Base-by-base conservation (phyloP, 2,113 vertebrate species). In the Barbus barbus region DNA sequence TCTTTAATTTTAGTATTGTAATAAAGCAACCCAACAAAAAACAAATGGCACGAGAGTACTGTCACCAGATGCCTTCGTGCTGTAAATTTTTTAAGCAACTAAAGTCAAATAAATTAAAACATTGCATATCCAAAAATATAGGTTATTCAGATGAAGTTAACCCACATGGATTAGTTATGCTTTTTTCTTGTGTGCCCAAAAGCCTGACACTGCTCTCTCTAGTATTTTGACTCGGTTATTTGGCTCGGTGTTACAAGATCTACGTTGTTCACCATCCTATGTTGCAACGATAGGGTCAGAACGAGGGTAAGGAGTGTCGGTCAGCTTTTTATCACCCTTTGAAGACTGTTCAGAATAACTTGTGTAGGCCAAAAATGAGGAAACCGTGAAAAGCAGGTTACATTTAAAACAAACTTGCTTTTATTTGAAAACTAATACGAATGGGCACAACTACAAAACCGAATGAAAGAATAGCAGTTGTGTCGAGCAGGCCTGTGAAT, bases 391-490 rank as follows among this genome's bases (percentile, higher is more conserved):
- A 51, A 75, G 26, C 44, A 28, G 72, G 44, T 75, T 20, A 2
- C 5, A 51, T 28, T 26, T 26, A 26, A 81, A 63, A 20, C 26
- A 53, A 81, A 82, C 6, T 1, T 38, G 75, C 75, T 78, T 60
- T 77, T 53, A 56, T 56, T 48, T 33, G 11, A 81, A 46, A 69
- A 22, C 24, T 24, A 48, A 48, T 24, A 36, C n/a, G 1, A 9
- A 81, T 71, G 79, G 63, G 63, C 46, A 51, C 9, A 81, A 71
- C 61, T 36, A 81, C 41, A 48, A 53, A 81, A 71, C 5, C 60
- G 4, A 46, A 65, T 80, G 41, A 67, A 65, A 44, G 41, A 44
- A 79, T 65, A 46, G 61, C n/a, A n/a, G n/a, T n/a, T n/a, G n/a
- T n/a, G n/a, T n/a, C n/a, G n/a, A n/a, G n/a, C n/a, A n/a, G n/a